Conservation (phyloP, 2,113 vertebrate species). For the Planiliza haematocheilus region DNA sequence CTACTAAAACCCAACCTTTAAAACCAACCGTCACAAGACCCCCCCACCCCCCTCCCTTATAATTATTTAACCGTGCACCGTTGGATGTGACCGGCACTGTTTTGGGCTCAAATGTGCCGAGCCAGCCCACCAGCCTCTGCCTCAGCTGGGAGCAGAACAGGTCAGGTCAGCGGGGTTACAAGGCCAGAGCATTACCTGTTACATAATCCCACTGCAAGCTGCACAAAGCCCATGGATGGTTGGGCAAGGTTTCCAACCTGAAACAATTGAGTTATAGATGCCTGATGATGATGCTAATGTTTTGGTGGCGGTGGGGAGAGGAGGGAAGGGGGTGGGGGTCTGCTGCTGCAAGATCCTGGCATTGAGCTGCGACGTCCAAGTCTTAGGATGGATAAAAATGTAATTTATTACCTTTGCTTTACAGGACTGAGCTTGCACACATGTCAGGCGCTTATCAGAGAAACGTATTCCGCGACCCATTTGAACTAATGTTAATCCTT, state of each 20-base stretch:
- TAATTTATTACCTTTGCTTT: slow-evolving; percentile 22
- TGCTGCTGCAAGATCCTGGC: slow-evolving; percentile 12
- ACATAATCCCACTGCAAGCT: slow-evolving; percentile 52
- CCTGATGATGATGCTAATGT: slow-evolving; percentile 11
- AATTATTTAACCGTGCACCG: background rate
- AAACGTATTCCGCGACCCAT: slow-evolving; percentile 17
- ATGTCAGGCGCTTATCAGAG: slow-evolving; percentile 15
- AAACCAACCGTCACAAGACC: background rate
- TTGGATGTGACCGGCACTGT: background rate
- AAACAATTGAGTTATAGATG: slow-evolving; percentile 60
- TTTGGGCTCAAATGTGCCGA: background rate
- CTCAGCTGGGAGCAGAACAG: slow-evolving; percentile 43
- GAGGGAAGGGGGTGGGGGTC: too few species aligned
- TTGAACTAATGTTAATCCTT: slow-evolving; percentile 38
- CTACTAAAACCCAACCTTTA: background rate
- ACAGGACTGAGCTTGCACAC: slow-evolving; percentile 12
- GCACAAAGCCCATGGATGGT: slow-evolving; percentile 22
- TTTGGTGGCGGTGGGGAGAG: slow-evolving; percentile 27
- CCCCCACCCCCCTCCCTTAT: too few species aligned
- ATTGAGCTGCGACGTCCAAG: slow-evolving; percentile 2
- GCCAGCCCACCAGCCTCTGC: slow-evolving; percentile 31
- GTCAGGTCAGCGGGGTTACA: slow-evolving; percentile 54
- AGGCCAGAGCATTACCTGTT: slow-evolving; percentile 56
- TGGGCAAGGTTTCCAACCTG: slow-evolving; percentile 18
- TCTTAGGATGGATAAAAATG: slow-evolving; percentile 12